phyloP scores from a whole-genome alignment of 2,797 vertebrate genomes.

The Cuculus canorus region DNA sequence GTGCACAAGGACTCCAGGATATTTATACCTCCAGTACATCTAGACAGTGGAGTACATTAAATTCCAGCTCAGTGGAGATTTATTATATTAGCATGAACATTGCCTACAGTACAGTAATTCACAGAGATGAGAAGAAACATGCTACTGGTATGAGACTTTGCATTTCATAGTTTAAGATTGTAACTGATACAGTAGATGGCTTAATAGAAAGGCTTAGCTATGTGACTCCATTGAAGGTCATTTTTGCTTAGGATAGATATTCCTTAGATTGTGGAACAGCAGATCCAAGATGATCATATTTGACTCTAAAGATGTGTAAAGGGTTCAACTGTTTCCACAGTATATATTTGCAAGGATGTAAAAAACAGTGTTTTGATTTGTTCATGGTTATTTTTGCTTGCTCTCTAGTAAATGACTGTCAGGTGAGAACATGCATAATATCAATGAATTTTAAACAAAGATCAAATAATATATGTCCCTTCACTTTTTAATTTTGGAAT shows the following conservation, averaged over 20 bases:
- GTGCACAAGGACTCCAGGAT: not conserved
- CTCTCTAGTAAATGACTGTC: constrained; percentile 9
- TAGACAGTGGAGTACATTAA: constrained; percentile 41
- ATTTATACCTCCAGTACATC: not conserved
- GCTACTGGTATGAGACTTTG: constrained; percentile 28
- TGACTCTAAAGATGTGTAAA: constrained; percentile 22
- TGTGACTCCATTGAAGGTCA: constrained; percentile 24
- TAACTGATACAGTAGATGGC: not conserved
- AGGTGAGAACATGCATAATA: not conserved
- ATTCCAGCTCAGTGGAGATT: constrained; percentile 46
- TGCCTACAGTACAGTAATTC: constrained; percentile 34
- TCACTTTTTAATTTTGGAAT: not conserved
- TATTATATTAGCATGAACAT: constrained; percentile 38
- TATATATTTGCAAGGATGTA: constrained; percentile 38
- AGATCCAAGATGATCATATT: not conserved
- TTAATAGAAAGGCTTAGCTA: not conserved
- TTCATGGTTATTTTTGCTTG: constrained; percentile 1
- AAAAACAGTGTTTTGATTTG: not conserved
- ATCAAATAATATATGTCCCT: not conserved
- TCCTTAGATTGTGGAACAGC: not conserved
- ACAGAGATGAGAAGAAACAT: constrained; percentile 31
- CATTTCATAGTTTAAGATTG: not conserved
- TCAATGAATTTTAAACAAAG: not conserved
- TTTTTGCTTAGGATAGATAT: not conserved
- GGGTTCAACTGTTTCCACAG: not conserved